These are phyloP conservation scores for Melinopterus prodromus DNA, from an alignment of 2,888 invertebrate genomes.

Conservation along the genomic window DNA sequence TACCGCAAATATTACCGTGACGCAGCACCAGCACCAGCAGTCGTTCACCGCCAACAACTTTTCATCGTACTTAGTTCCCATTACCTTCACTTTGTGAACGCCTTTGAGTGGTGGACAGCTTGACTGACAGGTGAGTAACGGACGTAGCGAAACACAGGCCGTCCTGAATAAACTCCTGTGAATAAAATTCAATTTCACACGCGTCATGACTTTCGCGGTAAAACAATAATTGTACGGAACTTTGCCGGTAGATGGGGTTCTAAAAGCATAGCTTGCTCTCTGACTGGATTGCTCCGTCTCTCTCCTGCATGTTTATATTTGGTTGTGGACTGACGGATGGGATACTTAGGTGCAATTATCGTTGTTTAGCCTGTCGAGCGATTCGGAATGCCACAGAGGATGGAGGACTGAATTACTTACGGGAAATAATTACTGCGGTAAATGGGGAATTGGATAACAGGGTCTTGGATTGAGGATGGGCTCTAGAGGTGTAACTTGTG, in stretches of 20 bases:
- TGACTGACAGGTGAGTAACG: constrained; percentile 38
- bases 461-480: not conserved
- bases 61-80: constrained; percentile 41
- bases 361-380: not conserved
- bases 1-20: constrained; percentile 31
- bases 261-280: not conserved
- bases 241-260: not conserved
- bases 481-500: not conserved
- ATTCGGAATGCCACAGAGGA: not conserved
- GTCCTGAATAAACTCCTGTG: not conserved
- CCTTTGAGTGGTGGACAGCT: constrained; percentile 32
- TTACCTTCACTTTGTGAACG: constrained; percentile 41
- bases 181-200: constrained; percentile 30
- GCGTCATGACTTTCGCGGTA: constrained; percentile 24
- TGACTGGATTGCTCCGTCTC: not conserved
- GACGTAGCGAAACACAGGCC: not conserved
- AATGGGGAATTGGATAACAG: not conserved
- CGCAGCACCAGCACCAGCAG: not conserved
- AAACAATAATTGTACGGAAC: constrained; percentile 27
- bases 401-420: not conserved
- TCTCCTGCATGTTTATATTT: not conserved
- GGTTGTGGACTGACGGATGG: not conserved
- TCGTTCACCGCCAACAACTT: constrained; percentile 32
- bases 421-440: not conserved
- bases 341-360: constrained; percentile 4